Conservation (phyloP, 92 coral and sea anemone species). For the Siderastrea radians region DNA sequence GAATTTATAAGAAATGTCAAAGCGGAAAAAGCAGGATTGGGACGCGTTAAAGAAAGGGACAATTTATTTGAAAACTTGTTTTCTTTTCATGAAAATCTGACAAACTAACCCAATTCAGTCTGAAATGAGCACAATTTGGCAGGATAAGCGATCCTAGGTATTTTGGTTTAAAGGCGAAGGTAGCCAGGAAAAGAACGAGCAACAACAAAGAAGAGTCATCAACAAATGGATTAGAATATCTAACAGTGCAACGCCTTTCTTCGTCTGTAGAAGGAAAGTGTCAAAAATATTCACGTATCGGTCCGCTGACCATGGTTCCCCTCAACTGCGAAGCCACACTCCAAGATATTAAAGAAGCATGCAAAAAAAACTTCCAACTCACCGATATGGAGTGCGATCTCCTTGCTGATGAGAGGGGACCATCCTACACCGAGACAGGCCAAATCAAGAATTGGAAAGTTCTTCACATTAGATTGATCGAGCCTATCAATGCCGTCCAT, state of each 20-base stretch:
- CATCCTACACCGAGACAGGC: conserved; percentile 61
- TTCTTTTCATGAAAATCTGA: too few species aligned
- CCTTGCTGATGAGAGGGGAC: conserved; percentile 77
- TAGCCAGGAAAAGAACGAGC: conserved; percentile 50
- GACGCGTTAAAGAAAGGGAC: background rate
- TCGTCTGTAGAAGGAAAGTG: conserved; percentile 41
- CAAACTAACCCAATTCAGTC: too few species aligned
- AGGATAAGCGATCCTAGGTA: too few species aligned
- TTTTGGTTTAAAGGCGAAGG: background rate
- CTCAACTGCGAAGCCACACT: conserved; percentile 55
- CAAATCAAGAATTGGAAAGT: conserved; percentile 75
- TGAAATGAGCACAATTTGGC: too few species aligned
- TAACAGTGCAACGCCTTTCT: too few species aligned
- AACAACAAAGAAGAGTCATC: background rate
- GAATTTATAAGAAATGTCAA: conserved; percentile 21
- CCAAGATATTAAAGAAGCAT: conserved; percentile 64
- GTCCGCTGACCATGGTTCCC: conserved; percentile 74
- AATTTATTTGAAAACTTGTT: too few species aligned
- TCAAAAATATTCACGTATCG: conserved; percentile 75
- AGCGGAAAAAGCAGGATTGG: conserved; percentile 29
- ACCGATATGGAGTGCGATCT: conserved; percentile 72
- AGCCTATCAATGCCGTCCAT: conserved; percentile 10
- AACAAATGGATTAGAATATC: too few species aligned
- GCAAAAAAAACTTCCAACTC: conserved; percentile 60
- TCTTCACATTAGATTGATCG: conserved; percentile 71